Evolutionary conservation across 2,888 invertebrate species (phyloP).

Genomic region (Nomada fucata): DNA sequence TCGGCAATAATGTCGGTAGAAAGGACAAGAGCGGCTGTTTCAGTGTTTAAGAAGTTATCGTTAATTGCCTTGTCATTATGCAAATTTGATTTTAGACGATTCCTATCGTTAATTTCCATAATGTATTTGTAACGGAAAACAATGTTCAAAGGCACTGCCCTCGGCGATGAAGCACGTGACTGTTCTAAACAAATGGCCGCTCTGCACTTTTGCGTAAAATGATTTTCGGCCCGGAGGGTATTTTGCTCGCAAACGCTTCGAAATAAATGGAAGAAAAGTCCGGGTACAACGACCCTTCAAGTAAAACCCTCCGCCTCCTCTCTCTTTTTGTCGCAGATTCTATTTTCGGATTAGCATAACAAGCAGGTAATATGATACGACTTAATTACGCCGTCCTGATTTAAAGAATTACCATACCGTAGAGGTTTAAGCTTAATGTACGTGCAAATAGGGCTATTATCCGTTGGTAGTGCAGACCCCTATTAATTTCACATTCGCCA

Average conservation of each 20-base stretch:
- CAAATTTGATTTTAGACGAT: not conserved
- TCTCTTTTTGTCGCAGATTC: constrained; percentile 3
- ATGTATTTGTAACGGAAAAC: not conserved
- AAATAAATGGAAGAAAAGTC: constrained; percentile 32
- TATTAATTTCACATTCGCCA: constrained; percentile 7
- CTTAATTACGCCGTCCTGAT: constrained; percentile 38
- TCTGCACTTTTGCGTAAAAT: constrained; percentile 17
- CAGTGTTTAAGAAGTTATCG: not conserved
- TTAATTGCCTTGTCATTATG: not conserved
- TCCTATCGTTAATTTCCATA: not conserved
- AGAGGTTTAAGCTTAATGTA: constrained; percentile 7
- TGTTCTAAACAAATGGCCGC: not conserved
- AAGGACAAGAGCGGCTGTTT: not conserved
- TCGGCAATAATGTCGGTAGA: not conserved
- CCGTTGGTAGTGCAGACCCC: constrained; percentile 16
- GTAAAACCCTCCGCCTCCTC: not conserved
- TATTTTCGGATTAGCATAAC: constrained; percentile 49
- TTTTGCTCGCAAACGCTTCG: not conserved
- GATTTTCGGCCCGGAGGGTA: constrained; percentile 34
- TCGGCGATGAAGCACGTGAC: not conserved
- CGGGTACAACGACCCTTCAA: constrained; percentile 23
- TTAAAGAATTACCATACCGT: constrained; percentile 37
- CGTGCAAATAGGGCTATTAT: constrained; percentile 12
- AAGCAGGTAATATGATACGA: constrained; percentile 35
- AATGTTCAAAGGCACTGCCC: not conserved